Base-by-base conservation (phyloP, 2,113 vertebrate species). In the Heliornis fulica region DNA sequence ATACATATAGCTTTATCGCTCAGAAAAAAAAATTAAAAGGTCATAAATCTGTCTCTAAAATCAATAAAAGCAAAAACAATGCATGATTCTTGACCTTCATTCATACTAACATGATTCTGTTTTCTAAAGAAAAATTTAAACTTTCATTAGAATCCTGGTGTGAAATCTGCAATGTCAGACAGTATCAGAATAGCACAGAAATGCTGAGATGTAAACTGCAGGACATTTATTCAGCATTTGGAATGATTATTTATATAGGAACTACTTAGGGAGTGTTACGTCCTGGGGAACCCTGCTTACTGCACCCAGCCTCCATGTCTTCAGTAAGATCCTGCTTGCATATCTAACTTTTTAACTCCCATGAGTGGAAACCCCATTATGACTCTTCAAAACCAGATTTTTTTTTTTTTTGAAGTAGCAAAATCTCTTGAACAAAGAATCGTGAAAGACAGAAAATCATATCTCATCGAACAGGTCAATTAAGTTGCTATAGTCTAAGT, bases 41-140 rank as follows among this genome's bases (percentile, higher is more conserved):
- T 82, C 78, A 82, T 84, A 65, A 87, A 88, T 91, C 45, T 96
- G 22, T 77, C 16, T 89, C 63, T 90, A 60, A 96, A 92, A 95
- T 91, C 86, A 96, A 86, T 93, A 65, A 96, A 84, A 93, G 7
- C 13, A 90, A 75, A 95, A 88, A 1, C 28, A 97, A 75, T 79
- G 57, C 91, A 95, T 66, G 7, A 77, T 82, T 94, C 70, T 75
- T 43, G 34, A 51, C 51, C 19, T 63, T 78, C 41, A 84, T 77
- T 91, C 79, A 72, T 87, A 31, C 34, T 65, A 83, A 89, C 31
- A 74, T 51, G 26, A 59, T 78, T 69, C 40, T 46, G 7, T 76
- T 87, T 68, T 87, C 40, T 31, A 41, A 77, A 70, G 32, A 74
- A 83, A 87, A 83, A 43, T 41, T 90, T 72, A 53, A 92, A 38